Conservation (phyloP, 2,113 vertebrate species). For the Cynopterus brachyotis region DNA sequence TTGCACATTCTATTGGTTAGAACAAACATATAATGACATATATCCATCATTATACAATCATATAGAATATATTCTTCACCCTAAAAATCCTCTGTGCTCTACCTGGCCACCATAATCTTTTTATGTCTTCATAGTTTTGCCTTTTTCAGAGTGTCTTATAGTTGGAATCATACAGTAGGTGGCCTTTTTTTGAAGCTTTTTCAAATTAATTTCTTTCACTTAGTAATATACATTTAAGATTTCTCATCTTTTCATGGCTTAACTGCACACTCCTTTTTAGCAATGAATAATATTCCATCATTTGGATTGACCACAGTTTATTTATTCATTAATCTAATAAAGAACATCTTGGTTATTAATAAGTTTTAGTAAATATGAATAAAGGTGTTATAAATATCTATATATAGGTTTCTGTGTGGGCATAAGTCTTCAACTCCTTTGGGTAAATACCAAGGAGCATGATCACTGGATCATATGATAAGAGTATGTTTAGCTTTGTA, state of each 20-base stretch:
- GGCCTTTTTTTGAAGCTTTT: too few species aligned
- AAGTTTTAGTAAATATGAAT: neutral
- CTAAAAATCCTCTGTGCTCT: neutral
- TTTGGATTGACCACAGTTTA: neutral
- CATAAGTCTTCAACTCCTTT: neutral
- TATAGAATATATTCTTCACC: neutral
- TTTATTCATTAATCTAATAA: neutral
- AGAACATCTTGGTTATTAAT: neutral
- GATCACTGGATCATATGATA: too few species aligned
- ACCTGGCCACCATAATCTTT: neutral
- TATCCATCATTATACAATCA: neutral
- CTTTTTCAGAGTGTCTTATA: neutral
- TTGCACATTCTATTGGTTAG: neutral
- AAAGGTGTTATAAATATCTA: neutral
- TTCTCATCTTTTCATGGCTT: neutral
- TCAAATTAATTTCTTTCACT: neutral
- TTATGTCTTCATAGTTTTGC: neutral
- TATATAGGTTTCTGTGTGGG: neutral
- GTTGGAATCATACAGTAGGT: neutral
- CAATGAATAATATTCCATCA: neutral
- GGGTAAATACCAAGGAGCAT: neutral
- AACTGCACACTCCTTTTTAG: neutral
- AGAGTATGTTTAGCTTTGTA: neutral
- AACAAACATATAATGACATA: neutral
- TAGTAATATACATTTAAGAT: neutral